These are phyloP conservation scores for Oreochromis aureus DNA, from an alignment of 2,113 vertebrate genomes.

Conservation along the genomic window DNA sequence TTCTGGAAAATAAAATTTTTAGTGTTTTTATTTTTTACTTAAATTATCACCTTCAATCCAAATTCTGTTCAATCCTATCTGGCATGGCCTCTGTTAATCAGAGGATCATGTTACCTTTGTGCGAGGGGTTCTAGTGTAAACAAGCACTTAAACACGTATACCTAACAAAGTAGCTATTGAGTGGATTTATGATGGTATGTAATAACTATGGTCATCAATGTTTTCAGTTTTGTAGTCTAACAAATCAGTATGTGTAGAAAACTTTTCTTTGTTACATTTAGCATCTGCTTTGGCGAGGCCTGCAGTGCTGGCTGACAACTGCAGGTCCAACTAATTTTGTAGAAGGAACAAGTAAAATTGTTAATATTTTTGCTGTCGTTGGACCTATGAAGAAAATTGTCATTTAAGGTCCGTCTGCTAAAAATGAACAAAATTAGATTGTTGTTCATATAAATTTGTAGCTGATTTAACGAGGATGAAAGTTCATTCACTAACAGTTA, in stretches of 20 bases:
- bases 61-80: background rate
- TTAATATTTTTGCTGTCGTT: background rate
- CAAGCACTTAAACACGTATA: background rate
- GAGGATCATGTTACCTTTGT: background rate
- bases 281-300: background rate
- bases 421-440: background rate
- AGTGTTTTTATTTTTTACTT: background rate
- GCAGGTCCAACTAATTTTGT: background rate
- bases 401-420: background rate
- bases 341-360: background rate
- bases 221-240: background rate
- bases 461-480: background rate
- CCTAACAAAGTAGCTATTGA: background rate
- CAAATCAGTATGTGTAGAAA: background rate
- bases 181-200: background rate
- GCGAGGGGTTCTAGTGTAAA: background rate
- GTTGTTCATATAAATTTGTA: background rate
- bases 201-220: background rate
- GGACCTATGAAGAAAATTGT: background rate
- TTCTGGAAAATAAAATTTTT: background rate
- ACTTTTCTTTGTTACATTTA: background rate
- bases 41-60: background rate
- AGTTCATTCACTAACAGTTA: background rate
- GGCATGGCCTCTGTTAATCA: background rate
- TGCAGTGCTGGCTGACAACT: background rate